Conservation (phyloP, 23 tunicate genomes). For the Halocynthia roretzi region DNA sequence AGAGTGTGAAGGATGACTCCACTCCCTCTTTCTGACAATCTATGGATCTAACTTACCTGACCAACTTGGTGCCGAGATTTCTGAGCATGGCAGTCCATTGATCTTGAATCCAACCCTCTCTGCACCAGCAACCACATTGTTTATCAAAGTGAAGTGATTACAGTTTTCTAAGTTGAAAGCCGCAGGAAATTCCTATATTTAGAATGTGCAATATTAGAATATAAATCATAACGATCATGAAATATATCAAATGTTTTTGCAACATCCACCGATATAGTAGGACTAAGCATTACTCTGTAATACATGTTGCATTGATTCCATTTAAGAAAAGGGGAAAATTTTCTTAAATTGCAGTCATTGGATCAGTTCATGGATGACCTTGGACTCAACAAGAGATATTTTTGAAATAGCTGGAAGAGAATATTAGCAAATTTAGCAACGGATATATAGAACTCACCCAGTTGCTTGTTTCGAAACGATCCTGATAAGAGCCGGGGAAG, state of each 20-base stretch:
- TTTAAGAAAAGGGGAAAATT: too few species aligned
- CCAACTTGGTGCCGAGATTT: neutral
- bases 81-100: constrained; percentile 12
- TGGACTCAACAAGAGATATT: too few species aligned
- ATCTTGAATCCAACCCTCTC: constrained; percentile 9
- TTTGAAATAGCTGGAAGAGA: too few species aligned
- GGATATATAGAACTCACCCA: constrained; percentile 36
- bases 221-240: neutral
- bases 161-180: constrained; percentile 7
- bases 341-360: too few species aligned
- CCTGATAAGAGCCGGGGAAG: constrained; percentile 49
- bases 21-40: neutral
- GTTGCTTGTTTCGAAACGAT: constrained; percentile 42
- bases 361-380: too few species aligned
- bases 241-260: neutral
- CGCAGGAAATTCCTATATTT: neutral
- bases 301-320: too few species aligned
- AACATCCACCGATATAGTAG: neutral
- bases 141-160: neutral
- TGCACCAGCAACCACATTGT: constrained; percentile 18
- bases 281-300: neutral
- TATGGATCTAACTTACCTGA: constrained; percentile 3
- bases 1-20: neutral
- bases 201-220: neutral
- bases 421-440: too few species aligned